A percentile compares a stretch with the other conserved stretches of the same genome.
These are phyloP conservation scores for Spea bombifrons DNA, from an alignment of 2,113 vertebrate genomes.

Conservation along the genomic window DNA sequence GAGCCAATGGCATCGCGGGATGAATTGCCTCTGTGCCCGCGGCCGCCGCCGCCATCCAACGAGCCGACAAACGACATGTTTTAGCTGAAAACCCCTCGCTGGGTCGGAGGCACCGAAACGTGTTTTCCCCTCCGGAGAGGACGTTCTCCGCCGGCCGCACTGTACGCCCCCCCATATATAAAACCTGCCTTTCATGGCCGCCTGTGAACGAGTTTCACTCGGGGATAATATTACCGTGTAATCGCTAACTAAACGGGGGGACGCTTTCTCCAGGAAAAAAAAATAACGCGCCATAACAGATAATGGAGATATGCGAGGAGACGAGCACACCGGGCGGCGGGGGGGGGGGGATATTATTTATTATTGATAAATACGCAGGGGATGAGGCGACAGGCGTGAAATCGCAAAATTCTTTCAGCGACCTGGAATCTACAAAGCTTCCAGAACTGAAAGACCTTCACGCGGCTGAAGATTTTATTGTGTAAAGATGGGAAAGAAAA, in stretches of 20 bases:
- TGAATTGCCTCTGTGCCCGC: neutral
- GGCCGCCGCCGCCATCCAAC: neutral
- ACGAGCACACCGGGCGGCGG: slow-evolving; percentile 59
- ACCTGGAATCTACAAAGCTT: slow-evolving; percentile 78
- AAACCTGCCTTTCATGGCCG: slow-evolving; percentile 9
- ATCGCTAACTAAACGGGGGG: slow-evolving; percentile 7
- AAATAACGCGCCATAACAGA: slow-evolving; percentile 59
- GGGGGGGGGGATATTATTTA: slow-evolving; percentile 55
- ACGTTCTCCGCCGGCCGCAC: slow-evolving; percentile 15
- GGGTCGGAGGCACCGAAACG: neutral
- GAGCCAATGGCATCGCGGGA: neutral
- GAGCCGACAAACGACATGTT: neutral
- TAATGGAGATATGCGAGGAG: slow-evolving; percentile 61
- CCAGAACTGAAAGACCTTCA: slow-evolving; percentile 74
- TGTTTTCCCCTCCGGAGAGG: slow-evolving; percentile 1
- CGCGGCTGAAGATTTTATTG: slow-evolving; percentile 80
- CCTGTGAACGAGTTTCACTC: neutral
- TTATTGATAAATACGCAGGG: slow-evolving; percentile 73
- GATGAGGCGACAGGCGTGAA: slow-evolving; percentile 75
- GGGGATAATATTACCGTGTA: slow-evolving; percentile 42
- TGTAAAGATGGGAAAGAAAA: slow-evolving; percentile 57
- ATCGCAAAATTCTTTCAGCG: slow-evolving; percentile 76
- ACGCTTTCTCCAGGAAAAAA: slow-evolving; percentile 20
- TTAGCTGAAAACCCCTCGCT: neutral
- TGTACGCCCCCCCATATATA: neutral